Evolutionary conservation across 2,113 vertebrate species (phyloP), one percentile per base, ranked within the genome.

Genomic region (Coracopsis vasa): DNA sequence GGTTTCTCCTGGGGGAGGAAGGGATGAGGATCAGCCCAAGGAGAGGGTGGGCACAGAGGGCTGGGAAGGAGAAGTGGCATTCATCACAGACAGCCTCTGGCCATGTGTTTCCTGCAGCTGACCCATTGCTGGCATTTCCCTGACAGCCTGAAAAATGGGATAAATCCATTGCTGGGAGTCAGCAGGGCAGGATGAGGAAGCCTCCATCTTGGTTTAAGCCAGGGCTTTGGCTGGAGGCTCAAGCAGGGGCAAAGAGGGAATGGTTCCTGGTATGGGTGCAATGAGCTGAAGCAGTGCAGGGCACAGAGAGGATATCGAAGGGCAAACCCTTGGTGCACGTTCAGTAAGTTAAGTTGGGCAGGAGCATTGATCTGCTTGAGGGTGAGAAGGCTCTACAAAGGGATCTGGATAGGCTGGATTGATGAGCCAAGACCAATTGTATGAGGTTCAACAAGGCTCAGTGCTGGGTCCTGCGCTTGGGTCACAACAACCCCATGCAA

Each of bases 31-130:
- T 29, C 62, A 90, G 28, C 81, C 53, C 88, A 94, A 92, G 90
- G 92, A 94, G 94, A 94, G 7, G 71, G 3, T 61, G 47, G 53
- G 37, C 50, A 74, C 64, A 71, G 42, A 81, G n/a, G n/a, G 9
- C 33, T 82, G 56, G 13, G 31, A 79, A 33, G 50, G 17, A 92
- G 41, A 70, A 88, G 28, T 58, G 41, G 54, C 25, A 19, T 39
- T 61, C 0, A 0, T 13, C 9, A 1, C 0, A 0, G 60, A 0
- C 4, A 4, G 12, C 10, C 29, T 58, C 69, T 12, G 5, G 19
- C 5, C 6, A 0, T 66, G 86, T 80, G 23, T 74, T 48, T 41
- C 66, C 31, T 31, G n/a, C 15, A n/a, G 16, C 18, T 51, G 72
- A 65, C 18, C 29, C 7, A 0, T 9, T 0, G 0, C 8, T 54